Conservation (phyloP, 1,140 invertebrate species). For the Aphelinus certus region DNA sequence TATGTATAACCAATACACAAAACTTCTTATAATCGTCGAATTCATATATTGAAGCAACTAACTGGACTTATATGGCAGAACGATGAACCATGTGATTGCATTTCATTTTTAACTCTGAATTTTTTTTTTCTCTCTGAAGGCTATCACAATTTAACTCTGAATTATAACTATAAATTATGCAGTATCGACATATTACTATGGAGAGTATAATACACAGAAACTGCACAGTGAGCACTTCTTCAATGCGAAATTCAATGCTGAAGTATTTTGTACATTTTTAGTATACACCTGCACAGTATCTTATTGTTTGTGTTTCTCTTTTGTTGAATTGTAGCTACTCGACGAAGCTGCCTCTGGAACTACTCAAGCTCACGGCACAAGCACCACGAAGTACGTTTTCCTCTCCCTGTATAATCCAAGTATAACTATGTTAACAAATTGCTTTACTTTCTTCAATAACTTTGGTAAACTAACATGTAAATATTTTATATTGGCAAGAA, state of each 20-base stretch:
- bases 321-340: constrained; percentile 64
- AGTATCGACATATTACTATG: too few species aligned
- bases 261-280: constrained; percentile 24
- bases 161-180: too few species aligned
- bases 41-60: constrained; percentile 1
- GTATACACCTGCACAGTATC: constrained; percentile 63
- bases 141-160: too few species aligned
- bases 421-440: background rate
- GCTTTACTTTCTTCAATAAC: too few species aligned
- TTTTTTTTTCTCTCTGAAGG: too few species aligned
- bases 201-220: constrained; percentile 26
- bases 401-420: constrained; percentile 36
- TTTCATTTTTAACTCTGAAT: too few species aligned
- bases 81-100: too few species aligned
- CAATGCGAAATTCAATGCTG: constrained; percentile 15
- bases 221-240: constrained; percentile 32
- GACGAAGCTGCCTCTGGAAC: constrained; percentile 58
- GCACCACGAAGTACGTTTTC: constrained; percentile 60
- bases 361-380: constrained; percentile 52
- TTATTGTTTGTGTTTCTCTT: constrained; percentile 66
- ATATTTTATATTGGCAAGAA: too few species aligned
- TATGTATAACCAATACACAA: constrained; percentile 2
- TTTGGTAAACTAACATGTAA: too few species aligned
- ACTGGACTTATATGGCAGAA: too few species aligned
- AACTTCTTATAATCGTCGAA: too few species aligned